Percentiles rank a stretch among this genome's conserved stretches.
Conservation (phyloP, 2,888 invertebrate genomes). For the Chymomyza caudatula region DNA sequence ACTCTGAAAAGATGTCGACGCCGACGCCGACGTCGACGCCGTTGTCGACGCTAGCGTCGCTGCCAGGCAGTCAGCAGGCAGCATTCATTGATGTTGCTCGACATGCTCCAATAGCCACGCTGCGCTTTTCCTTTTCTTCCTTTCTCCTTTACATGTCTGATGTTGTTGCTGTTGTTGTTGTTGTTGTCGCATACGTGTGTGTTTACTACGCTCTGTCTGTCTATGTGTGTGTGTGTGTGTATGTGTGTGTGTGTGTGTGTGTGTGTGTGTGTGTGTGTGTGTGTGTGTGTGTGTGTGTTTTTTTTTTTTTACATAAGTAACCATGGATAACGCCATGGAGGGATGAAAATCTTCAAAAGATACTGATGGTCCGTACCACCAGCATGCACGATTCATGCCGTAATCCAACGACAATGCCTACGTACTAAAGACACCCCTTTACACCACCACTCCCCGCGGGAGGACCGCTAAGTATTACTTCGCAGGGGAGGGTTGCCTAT, state of each 20-base stretch:
- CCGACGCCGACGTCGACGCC: slow-evolving; percentile 19
- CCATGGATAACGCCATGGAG: too few relatives aligned
- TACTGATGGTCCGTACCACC: too few relatives aligned
- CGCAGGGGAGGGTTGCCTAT: too few relatives aligned
- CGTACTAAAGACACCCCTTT: too few relatives aligned
- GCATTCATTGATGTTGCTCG: slow-evolving; percentile 58
- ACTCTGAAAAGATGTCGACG: slow-evolving; percentile 67
- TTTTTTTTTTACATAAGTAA: too few relatives aligned
- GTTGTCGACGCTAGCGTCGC: neutral
- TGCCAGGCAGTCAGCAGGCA: neutral
- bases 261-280: neutral
- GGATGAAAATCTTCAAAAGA: too few relatives aligned
- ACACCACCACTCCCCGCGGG: too few relatives aligned
- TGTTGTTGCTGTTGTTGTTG: neutral
- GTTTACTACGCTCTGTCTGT: too few relatives aligned
- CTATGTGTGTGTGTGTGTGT: neutral
- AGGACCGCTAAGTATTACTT: too few relatives aligned
- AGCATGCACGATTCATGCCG: too few relatives aligned
- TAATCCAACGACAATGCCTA: too few relatives aligned
- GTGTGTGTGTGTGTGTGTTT: too few relatives aligned
- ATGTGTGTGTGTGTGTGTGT: neutral
- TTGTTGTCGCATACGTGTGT: neutral
- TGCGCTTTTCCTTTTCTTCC: neutral
- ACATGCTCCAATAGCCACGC: slow-evolving; percentile 56
- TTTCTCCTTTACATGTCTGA: neutral